Percentiles rank a stretch among this genome's conserved stretches.
phyloP scores from a whole-genome alignment of 2,888 invertebrate genomes.

The Prostheceraeus crozeri region DNA sequence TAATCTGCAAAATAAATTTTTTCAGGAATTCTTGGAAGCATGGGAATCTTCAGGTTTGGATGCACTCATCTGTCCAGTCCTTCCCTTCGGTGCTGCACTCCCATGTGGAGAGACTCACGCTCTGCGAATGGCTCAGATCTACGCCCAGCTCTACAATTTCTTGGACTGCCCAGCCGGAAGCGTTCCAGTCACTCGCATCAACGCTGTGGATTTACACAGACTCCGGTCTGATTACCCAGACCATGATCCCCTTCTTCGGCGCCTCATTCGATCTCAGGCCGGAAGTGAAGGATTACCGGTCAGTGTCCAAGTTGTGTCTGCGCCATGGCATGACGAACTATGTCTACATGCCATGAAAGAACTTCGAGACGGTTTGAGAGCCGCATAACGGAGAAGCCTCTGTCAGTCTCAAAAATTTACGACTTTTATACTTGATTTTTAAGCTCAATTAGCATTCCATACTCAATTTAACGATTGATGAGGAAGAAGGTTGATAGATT shows the following conservation, averaged over 20 bases:
- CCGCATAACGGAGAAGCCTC: too few species aligned
- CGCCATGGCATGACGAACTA: slow-evolving; percentile 32
- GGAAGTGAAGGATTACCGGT: slow-evolving; percentile 34
- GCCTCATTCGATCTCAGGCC: background rate
- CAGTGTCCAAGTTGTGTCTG: slow-evolving; percentile 32
- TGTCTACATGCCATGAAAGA: slow-evolving; percentile 29
- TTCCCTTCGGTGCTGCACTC: slow-evolving; percentile 38
- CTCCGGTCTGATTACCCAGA: background rate
- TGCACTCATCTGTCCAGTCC: slow-evolving; percentile 53
- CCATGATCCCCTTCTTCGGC: background rate
- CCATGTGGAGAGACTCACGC: background rate
- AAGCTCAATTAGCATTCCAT: too few species aligned
- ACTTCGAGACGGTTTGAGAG: too few species aligned
- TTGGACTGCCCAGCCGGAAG: slow-evolving; percentile 37
- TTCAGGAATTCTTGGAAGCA: slow-evolving; percentile 44
- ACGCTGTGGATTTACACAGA: slow-evolving; percentile 3
- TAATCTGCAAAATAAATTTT: too few species aligned
- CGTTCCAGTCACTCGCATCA: slow-evolving; percentile 37
- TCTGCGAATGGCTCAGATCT: background rate
- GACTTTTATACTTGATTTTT: too few species aligned
- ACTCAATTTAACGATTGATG: too few species aligned
- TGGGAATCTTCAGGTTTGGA: slow-evolving; percentile 47
- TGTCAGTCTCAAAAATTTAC: too few species aligned
- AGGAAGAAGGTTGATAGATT: too few species aligned
- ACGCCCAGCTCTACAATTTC: slow-evolving; percentile 35